Evolutionary conservation across 1,140 invertebrate species (phyloP).

Genomic region (Helicoverpa zea): DNA sequence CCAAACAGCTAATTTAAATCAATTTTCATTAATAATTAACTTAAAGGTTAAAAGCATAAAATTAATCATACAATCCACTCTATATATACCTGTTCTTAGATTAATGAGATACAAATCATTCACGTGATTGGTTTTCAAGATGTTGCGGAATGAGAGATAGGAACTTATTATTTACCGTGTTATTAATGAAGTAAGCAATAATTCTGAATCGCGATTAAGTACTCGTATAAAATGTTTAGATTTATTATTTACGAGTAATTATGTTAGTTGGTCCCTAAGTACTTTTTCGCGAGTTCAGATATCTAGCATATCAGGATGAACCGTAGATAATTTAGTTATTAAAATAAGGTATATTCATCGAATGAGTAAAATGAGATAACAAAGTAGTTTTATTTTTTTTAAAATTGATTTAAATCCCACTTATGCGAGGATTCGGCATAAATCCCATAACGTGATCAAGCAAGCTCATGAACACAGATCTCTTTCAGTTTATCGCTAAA

Average conservation of each 20-base stretch:
- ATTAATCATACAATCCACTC: constrained; percentile 25
- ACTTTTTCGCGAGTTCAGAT: too few species aligned
- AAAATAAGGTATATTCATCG: too few species aligned
- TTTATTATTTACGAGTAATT: background rate
- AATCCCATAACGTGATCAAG: too few species aligned
- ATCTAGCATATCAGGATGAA: too few species aligned
- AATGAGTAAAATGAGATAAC: too few species aligned
- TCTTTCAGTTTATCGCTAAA: too few species aligned
- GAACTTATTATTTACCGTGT: background rate
- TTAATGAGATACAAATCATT: constrained; percentile 39
- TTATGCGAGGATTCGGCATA: too few species aligned
- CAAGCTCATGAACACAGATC: too few species aligned
- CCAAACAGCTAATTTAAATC: background rate
- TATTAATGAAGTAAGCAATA: constrained; percentile 4
- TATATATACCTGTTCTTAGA: constrained; percentile 10
- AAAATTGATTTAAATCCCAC: too few species aligned
- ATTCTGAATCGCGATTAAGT: background rate
- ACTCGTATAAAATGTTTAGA: background rate
- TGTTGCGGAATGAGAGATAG: background rate
- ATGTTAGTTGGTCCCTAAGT: too few species aligned
- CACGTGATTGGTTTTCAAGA: constrained; percentile 6
- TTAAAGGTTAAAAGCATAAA: constrained; percentile 12
- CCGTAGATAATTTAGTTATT: too few species aligned
- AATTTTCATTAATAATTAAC: constrained; percentile 38
- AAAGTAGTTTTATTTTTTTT: too few species aligned